Evolutionary conservation across 1,140 invertebrate species (phyloP), one percentile per base, ranked within the genome.

Genomic region (Sarcophaga bullata): DNA sequence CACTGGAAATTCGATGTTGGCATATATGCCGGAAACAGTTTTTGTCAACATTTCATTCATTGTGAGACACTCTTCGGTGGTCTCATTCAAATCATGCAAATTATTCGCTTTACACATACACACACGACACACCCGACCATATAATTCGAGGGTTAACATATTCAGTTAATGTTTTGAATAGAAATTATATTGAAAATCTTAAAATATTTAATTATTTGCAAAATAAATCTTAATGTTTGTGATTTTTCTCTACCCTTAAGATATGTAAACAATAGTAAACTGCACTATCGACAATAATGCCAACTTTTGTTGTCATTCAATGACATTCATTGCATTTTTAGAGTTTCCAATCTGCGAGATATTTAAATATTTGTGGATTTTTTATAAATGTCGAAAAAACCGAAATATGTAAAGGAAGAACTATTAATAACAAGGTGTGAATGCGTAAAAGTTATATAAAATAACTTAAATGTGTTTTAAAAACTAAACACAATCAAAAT

Each of bases 91-190:
- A 48, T 15, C 13, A 50, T 76, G 73, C 15, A 76, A 76, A 76
- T 76, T 76, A 48, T 76, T 48, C 13, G 46, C 19, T 50, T 76
- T 76, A 19, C 73, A 48, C 73, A 76, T 76, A 19, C 73, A 76
- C 46, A 50, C 73, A 10, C 73, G 73, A 76, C 73, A 76, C 25
- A 76, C 49, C 13, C 73, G 73, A 17, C 62, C 62, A 68, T 68
- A 68, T 68, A 68, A 19, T 68, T 68, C 62, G 7, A 19, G 1
- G 17, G 19, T 68, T 68, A 68, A 68, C 62, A 68, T 68, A 68
- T 19, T 68, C 19, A 58, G n/a, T 25, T 10, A 19, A 17, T 19
- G 8, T 68, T 68, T 68, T 9, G 9, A 19, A 1, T 68, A 8
- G 17, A 68, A 68, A 68, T 68, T 58, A 7, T 68, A 19, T 37